Percentiles rank a stretch among this genome's conserved stretches.
phyloP scores from a whole-genome alignment of 2,797 vertebrate genomes.

The Cirrhinus molitorella region DNA sequence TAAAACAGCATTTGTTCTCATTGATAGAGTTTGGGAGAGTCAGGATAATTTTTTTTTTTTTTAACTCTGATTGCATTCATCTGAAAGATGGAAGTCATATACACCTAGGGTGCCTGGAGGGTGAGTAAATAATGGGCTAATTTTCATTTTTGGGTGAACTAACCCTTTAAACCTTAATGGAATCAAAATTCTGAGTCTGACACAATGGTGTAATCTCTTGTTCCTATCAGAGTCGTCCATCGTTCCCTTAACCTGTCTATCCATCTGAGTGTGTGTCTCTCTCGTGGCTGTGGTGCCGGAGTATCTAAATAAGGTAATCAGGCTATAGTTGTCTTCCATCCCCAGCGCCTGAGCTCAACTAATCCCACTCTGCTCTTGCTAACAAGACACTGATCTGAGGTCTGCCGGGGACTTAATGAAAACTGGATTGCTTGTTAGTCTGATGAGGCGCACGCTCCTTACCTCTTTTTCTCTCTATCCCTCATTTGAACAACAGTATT shows the following conservation, averaged over 20 bases:
- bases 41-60: too few relatives aligned
- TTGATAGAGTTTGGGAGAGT: too few relatives aligned
- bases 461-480: conserved; percentile 36
- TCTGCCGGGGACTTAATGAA: conserved; percentile 50
- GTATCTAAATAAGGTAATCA: conserved; percentile 65
- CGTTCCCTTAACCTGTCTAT: conserved; percentile 1
- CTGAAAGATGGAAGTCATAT: too few relatives aligned
- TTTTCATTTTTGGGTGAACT: too few relatives aligned
- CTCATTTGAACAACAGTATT: conserved; percentile 49
- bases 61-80: too few relatives aligned
- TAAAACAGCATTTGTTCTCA: too few relatives aligned
- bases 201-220: neutral
- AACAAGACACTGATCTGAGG: conserved; percentile 44
- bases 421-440: conserved; percentile 56
- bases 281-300: conserved; percentile 53
- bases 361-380: conserved; percentile 55
- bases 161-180: too few relatives aligned
- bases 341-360: conserved; percentile 61
- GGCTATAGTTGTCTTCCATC: conserved; percentile 61
- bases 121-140: too few relatives aligned
- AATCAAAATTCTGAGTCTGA: neutral
- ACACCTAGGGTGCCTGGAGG: too few relatives aligned
- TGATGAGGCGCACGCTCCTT: conserved; percentile 48
- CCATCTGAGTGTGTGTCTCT: neutral
- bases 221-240: neutral